Base-by-base conservation (phyloP, 2,797 vertebrate species). In the Peromyscus melanophrys region DNA sequence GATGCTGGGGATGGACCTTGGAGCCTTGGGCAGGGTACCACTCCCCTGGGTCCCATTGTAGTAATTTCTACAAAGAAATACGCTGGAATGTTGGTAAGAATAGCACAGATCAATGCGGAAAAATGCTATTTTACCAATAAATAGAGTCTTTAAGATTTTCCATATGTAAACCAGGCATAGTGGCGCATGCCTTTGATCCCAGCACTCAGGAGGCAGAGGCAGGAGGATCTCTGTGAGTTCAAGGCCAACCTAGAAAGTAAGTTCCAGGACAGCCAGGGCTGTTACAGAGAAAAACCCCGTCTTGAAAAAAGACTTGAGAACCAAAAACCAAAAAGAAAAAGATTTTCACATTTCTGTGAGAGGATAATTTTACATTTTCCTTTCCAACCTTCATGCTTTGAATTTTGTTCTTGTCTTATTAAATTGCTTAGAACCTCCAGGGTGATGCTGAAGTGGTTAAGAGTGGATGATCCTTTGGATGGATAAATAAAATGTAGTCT, bases 351-450 rank as follows among this genome's bases (percentile, higher is more conserved):
- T 92, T 17, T 94, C 46, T 57, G 10, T 49, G n/a, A 84, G n/a
- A 94, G 31, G 13, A 88, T 13, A 40, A 55, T 69, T 90, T 95
- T 77, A 93, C 27, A 86, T 90, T 84, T 75, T 95, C 34, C 43
- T 90, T 95, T 92, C 75, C 9, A 94, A 77, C 19, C 9, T 93
- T 65, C 29, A 80, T 84, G 76, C 1, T 34, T 90, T 90, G 71
- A 80, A 85, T 88, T 92, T 94, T 69, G 92, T 97, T 87, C 89
- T 83, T 59, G 34, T 63, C n/a, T 83, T 94, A 76, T 7, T 90
- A 52, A 52, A 85, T 52, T 84, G 89, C 31, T 65, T 76, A 88
- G 83, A 93, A 65, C 16, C 21, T 90, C 71, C 11, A 77, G 29
- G 73, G 77, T 9, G 73, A 90, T 69, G 46, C 2, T 80, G 78